Base-by-base conservation (phyloP, 64 coral and sea anemone species). In the Cladopsammia gracilis region DNA sequence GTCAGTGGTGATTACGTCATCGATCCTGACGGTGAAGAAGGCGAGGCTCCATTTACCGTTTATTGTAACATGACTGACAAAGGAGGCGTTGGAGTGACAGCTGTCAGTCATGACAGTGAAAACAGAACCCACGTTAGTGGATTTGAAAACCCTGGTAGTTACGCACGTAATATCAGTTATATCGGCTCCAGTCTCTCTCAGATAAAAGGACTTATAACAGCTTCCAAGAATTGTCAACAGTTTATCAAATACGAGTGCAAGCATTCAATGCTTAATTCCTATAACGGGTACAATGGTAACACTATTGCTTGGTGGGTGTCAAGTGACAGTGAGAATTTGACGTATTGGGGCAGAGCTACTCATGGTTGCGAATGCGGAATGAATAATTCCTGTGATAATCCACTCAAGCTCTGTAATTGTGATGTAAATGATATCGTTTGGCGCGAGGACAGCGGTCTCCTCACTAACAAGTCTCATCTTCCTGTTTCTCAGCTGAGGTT, bases 61-160 rank as follows among this genome's bases (percentile, higher is more conserved):
- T 93, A 20, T 60, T 93, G 92, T 60, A 15, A 93, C 92, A 94
- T 94, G 86, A 76, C 42, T 79, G 83, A 71, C 91, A 76, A 86
- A 58, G 22, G 6, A 0, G 90, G 90, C 6, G 19, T 86, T n/a
- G 90, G 90, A n/a, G 90, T 93, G 75, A 93, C 91, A 13, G 91
- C 79, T 34, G 76, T 93, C 24, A 79, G 91, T 77, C 91, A 93
- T 59, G 49, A 93, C 23, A 93, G 91, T 5, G 91, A 87, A 26
- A 18, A 12, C 1, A 94, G 70, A 83, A 83, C 67, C 2, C 69
- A 26, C 10, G 76, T 94, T 0, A 34, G 75, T 4, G 77, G 77
- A 2, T 66, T 20, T 57, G 44, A 83, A 0, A 0, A 5, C 3
- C 1, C 0, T 6, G 86, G 69, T 15, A 46, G 19, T 48, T 89